phyloP scores from a whole-genome alignment of 1,140 invertebrate species.

The Helicorthomorpha holstii region DNA sequence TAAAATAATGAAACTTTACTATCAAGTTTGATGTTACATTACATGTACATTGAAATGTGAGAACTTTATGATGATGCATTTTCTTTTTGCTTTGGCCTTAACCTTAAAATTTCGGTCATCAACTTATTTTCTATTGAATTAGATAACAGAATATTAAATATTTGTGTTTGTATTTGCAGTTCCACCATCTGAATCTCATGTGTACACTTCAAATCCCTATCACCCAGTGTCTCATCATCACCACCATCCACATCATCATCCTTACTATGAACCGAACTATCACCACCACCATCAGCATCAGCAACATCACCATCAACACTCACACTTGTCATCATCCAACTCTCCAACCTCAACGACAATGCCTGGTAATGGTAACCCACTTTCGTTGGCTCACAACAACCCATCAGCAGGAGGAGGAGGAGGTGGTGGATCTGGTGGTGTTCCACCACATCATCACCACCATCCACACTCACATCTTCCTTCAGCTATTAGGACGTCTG shows the following conservation, averaged over 20 bases:
- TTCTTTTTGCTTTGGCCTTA: no score
- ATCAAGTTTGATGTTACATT: no score
- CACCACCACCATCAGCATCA: not conserved
- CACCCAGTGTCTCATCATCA: slow-evolving; percentile 3
- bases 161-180: not conserved
- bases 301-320: no score
- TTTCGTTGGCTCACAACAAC: not conserved
- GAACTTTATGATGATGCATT: no score
- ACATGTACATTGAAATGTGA: no score
- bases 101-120: no score
- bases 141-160: not conserved
- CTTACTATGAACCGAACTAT: not conserved
- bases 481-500: slow-evolving; percentile 38
- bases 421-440: no score
- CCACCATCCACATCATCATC: no score
- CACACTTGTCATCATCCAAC: slow-evolving; percentile 17
- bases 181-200: not conserved
- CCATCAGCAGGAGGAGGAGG: no score
- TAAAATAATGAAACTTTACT: no score
- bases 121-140: no score
- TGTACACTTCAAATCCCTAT: not conserved
- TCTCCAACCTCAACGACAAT: slow-evolving; percentile 9
- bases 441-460: not conserved
- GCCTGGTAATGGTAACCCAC: not conserved
- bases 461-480: slow-evolving; percentile 2